Evolutionary conservation across 2,797 vertebrate species (phyloP).

Genomic region (Takifugu ocellatus): DNA sequence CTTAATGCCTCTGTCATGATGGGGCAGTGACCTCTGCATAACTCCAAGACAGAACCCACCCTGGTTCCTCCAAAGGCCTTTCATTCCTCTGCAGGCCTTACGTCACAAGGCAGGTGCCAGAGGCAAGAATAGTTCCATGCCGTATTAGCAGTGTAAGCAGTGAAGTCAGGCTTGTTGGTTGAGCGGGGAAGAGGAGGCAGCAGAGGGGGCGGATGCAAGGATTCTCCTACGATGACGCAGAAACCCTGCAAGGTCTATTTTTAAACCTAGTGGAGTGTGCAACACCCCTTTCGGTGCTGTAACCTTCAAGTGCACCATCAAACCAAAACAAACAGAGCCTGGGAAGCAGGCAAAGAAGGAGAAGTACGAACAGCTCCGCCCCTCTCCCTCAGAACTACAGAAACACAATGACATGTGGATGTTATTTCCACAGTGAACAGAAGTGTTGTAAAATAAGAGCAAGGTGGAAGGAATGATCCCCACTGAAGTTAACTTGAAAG

Average conservation of each 20-base stretch:
- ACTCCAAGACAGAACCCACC: constrained; percentile 38
- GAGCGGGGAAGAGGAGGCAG: constrained; percentile 13
- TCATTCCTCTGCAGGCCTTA: constrained; percentile 27
- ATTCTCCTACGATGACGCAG: constrained; percentile 73
- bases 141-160: constrained; percentile 40
- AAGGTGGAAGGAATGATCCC: constrained; percentile 58
- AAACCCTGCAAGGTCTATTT: constrained; percentile 67
- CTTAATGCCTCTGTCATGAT: constrained; percentile 39
- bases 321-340: constrained; percentile 61
- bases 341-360: constrained; percentile 9
- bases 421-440: constrained; percentile 44
- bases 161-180: constrained; percentile 30
- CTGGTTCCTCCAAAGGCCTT: constrained; percentile 25
- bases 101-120: constrained; percentile 37
- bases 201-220: constrained; percentile 40
- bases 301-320: constrained; percentile 58
- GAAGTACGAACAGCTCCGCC: constrained; percentile 13
- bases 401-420: constrained; percentile 53
- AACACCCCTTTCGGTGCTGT: constrained; percentile 56
- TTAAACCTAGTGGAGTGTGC: constrained; percentile 66
- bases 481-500: constrained; percentile 73
- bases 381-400: constrained; percentile 16
- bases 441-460: constrained; percentile 54
- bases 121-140: constrained; percentile 46
- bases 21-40: constrained; percentile 27